phyloP scores from a whole-genome alignment of 2,888 invertebrate genomes.

The Perithous albicinctus region DNA sequence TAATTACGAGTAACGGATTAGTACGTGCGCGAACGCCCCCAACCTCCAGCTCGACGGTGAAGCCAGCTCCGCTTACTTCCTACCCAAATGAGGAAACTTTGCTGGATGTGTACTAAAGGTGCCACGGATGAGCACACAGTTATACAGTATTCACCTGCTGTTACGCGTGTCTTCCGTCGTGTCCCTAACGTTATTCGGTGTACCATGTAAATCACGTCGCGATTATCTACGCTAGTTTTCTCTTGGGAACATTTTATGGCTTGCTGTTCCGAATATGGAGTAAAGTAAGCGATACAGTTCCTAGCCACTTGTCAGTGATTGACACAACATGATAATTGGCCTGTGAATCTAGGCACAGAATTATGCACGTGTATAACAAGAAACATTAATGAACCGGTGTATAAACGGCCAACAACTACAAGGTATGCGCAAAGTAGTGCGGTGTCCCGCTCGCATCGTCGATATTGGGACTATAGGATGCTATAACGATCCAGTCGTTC shows the following conservation, averaged over 20 bases:
- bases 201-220: constrained; percentile 12
- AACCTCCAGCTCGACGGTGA: constrained; percentile 22
- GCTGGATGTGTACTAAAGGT: constrained; percentile 74
- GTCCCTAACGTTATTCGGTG: constrained; percentile 4
- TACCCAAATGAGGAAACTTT: constrained; percentile 80
- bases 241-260: background rate
- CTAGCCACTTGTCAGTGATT: background rate
- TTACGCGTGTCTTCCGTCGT: constrained; percentile 58
- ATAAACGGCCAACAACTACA: constrained; percentile 24
- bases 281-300: too few species aligned
- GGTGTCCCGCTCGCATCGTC: constrained; percentile 8
- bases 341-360: background rate
- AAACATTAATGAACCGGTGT: background rate
- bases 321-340: background rate
- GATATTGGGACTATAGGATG: constrained; percentile 26
- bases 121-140: constrained; percentile 52
- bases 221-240: constrained; percentile 19
- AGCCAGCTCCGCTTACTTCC: constrained; percentile 48
- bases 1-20: constrained; percentile 84
- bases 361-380: background rate
- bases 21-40: constrained; percentile 73
- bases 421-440: background rate
- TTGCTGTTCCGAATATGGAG: background rate
- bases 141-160: constrained; percentile 42
- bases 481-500: constrained; percentile 50